Evolutionary conservation across 2,888 invertebrate species (phyloP).

Genomic region (Nomada lathburiana): DNA sequence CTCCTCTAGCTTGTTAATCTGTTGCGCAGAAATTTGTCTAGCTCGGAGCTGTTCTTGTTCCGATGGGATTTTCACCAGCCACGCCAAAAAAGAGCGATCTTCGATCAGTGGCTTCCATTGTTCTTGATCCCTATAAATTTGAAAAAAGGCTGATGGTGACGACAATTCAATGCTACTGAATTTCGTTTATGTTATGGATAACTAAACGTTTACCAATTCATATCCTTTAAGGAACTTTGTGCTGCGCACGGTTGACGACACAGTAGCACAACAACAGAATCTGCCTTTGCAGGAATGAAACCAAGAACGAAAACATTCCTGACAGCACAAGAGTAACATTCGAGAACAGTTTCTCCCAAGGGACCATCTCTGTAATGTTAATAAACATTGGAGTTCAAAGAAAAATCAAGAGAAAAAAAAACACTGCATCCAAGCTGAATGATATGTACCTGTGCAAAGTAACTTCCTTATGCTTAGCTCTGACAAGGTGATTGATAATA

Average conservation of each 20-base stretch:
- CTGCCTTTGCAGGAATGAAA: constrained; percentile 99
- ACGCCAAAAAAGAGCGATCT: constrained; percentile 97
- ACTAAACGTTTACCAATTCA: constrained; percentile 91
- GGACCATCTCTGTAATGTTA: constrained; percentile 92
- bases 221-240: constrained; percentile 98
- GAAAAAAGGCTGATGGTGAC: not conserved
- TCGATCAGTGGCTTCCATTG: constrained; percentile 99
- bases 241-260: constrained; percentile 99
- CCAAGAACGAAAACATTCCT: constrained; percentile 99
- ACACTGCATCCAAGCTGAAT: not conserved
- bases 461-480: constrained; percentile 99
- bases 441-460: constrained; percentile 90
- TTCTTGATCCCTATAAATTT: constrained; percentile 91
- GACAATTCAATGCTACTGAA: not conserved
- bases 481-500: constrained; percentile 98
- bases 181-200: not conserved
- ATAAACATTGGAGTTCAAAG: not conserved
- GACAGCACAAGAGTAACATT: constrained; percentile 99
- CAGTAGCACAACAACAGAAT: constrained; percentile 98
- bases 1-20: constrained; percentile 99
- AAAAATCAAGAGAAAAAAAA: not conserved
- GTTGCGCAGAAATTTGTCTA: constrained; percentile 98
- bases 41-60: constrained; percentile 98
- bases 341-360: constrained; percentile 97
- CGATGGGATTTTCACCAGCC: constrained; percentile 98